Base-by-base conservation (phyloP, 2,113 vertebrate genomes). In the Calypte anna region DNA sequence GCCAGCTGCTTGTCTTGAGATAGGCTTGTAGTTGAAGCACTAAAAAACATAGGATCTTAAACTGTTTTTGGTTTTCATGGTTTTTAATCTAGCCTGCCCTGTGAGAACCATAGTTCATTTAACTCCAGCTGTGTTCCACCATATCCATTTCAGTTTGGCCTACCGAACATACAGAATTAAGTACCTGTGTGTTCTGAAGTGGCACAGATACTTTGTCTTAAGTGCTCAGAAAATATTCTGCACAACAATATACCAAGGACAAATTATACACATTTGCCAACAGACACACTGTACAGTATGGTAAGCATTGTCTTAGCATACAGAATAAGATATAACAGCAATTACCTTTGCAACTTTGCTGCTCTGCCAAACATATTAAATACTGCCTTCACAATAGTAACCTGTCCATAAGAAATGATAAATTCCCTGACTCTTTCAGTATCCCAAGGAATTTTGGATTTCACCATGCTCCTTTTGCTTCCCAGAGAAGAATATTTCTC, bases 41-140 rank as follows among this genome's bases (percentile, higher is more conserved):
- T 90, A 90, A 75, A 91, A 94, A 79, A 31, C 25, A 89, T 3
- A 64, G 9, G 38, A 82, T 82, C 94, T 88, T 78, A 0, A 93
- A 87, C 36, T 88, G 84, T 58, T 46, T 90, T 87, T 73, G 24
- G 51, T 63, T 80, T 81, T 64, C 1, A 0, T 95, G 82, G 30
- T 83, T 96, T 96, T 93, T 93, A 94, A 95, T 96, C 79, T 93
- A 94, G 61, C 82, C 82, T 93, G 78, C 69, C 50, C 90, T 64
- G 53, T 64, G 79, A 95, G 85, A 96, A 96, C 79, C 96, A 96
- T 88, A 96, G 90, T 88, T 95, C 76, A 88, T 95, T 96, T 94
- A 96, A 94, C 82, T 94, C 94, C 95, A 88, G 79, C 83, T 94
- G 94, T 58, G 91, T 96, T 96, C 85, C 75, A 93, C 79, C 80